Base-by-base conservation (phyloP, 2,113 vertebrate species). In the Ptilonorhynchus violaceus region DNA sequence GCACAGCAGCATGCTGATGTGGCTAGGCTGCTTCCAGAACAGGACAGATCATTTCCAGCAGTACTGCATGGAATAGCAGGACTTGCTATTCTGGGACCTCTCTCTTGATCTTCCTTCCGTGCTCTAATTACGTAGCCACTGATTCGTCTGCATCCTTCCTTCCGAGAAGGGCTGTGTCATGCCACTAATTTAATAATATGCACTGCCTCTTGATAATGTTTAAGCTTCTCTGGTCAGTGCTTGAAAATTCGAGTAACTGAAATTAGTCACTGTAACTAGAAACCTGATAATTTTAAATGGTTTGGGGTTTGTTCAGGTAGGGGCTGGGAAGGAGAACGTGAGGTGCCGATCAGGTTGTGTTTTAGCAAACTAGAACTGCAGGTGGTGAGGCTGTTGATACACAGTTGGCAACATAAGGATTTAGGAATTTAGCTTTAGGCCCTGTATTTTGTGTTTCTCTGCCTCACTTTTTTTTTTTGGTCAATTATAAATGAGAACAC, bases 71-170 rank as follows among this genome's bases (percentile, higher is more conserved):
- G 76, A n/a, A n/a, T n/a, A n/a, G n/a, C n/a, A n/a, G n/a, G n/a
- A 63, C 83, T 70, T 92, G 56, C 83, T 93, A 70, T 93, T 95
- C 80, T 91, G 89, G 56, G 94, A 84, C 64, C 30, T 91, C 76
- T 93, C 46, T 81, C 88, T 46, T 77, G 86, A 55, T 95, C 83
- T 91, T 84, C 49, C 62, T 91, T 90, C 70, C 8, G 19, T 88
- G 88, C 59, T 96, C 83, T 93, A 94, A 83, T 86, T 84, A 81
- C 3, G 1, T 41, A 58, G 81, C 52, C 22, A 1, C 52, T 63
- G 58, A 89, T 94, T 96, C 14, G 22, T 84, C 44, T 78, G 15
- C 64, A 72, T 81, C 52, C 73, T 75, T 86, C 68, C 15, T 90
- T 88, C 92, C 0, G 4, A 92, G 85, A 50, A 76, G 52, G 50